Conservation (phyloP, 2,797 vertebrate species). For the Pantherophis vulpinus region DNA sequence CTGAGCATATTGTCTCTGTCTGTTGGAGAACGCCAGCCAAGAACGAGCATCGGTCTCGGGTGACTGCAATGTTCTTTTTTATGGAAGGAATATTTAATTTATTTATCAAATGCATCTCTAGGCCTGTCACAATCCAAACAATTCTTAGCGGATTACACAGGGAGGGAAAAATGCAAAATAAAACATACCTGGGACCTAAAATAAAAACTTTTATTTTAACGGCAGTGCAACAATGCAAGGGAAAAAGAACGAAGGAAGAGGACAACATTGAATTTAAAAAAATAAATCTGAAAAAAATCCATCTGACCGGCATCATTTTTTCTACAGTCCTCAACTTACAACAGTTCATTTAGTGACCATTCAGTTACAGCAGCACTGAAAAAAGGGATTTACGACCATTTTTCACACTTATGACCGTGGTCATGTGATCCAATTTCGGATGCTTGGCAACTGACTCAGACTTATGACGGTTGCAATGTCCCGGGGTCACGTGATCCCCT, state of each 20-base stretch:
- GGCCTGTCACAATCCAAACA: background rate
- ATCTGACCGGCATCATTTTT: background rate
- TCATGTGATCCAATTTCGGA: too few species aligned
- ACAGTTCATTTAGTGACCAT: too few species aligned
- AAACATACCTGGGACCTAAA: background rate
- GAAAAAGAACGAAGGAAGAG: background rate
- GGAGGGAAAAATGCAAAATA: background rate
- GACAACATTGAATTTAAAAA: background rate
- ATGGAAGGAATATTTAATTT: background rate
- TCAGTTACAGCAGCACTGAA: too few species aligned
- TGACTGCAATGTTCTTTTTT: background rate
- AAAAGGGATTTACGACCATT: too few species aligned
- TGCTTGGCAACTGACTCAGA: too few species aligned
- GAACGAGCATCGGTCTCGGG: background rate
- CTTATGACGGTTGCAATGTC: too few species aligned
- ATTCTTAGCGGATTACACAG: background rate
- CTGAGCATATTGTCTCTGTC: background rate
- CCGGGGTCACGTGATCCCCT: too few species aligned
- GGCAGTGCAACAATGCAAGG: background rate
- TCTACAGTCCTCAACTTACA: too few species aligned
- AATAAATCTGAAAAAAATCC: background rate
- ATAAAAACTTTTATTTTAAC: background rate
- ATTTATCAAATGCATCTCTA: background rate
- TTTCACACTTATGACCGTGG: too few species aligned
- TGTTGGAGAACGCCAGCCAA: background rate